Evolutionary conservation across 2,113 vertebrate genomes (phyloP).

Genomic region (Falco punctatus): DNA sequence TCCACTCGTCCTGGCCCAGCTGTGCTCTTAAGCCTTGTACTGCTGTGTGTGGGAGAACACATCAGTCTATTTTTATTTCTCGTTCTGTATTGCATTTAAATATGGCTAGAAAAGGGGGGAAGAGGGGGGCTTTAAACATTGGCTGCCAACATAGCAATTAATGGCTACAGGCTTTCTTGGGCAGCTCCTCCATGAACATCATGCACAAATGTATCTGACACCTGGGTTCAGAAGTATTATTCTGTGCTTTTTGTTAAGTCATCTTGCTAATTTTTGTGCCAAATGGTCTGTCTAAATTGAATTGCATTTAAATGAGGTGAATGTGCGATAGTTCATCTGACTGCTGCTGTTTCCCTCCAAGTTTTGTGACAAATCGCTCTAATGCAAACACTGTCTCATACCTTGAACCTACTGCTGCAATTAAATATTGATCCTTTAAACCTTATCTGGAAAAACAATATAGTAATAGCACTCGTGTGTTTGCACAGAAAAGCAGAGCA

Average conservation of each 20-base stretch:
- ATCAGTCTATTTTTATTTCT: background rate
- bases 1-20: background rate
- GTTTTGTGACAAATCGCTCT: background rate
- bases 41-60: background rate
- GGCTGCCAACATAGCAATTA: slow-evolving; percentile 10
- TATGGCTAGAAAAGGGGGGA: background rate
- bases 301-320: slow-evolving; percentile 50
- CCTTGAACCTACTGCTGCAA: slow-evolving; percentile 5
- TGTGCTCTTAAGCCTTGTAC: background rate
- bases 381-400: background rate
- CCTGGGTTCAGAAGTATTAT: background rate
- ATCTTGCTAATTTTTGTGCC: slow-evolving; percentile 15
- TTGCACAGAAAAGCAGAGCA: slow-evolving; percentile 6
- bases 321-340: background rate
- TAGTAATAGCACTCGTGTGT: background rate
- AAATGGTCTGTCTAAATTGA: slow-evolving; percentile 29
- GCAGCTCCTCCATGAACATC: background rate
- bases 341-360: background rate
- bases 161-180: slow-evolving; percentile 4
- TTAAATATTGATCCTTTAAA: slow-evolving; percentile 53
- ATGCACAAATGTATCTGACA: background rate
- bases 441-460: background rate
- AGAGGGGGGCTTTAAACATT: background rate
- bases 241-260: slow-evolving; percentile 22
- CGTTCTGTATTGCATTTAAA: background rate